Evolutionary conservation across 1,140 invertebrate species (phyloP).

Genomic region (Gonatopus flavifemur): DNA sequence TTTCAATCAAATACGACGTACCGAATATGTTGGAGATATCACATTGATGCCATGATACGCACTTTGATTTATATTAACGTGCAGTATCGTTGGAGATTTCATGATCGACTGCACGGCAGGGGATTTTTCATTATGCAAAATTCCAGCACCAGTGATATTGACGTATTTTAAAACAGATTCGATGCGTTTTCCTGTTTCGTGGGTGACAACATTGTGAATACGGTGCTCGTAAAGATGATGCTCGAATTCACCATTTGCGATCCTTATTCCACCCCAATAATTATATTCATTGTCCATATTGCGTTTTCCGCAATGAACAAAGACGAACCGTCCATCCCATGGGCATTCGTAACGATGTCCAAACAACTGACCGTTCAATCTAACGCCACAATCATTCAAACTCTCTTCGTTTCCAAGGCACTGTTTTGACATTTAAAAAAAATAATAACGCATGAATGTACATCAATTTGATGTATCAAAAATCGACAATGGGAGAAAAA

Average conservation of each 20-base stretch:
- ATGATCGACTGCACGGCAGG: slow-evolving; percentile 88
- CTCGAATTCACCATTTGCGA: slow-evolving; percentile 88
- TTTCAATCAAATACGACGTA: slow-evolving; percentile 56
- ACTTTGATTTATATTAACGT: slow-evolving; percentile 80
- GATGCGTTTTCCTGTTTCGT: slow-evolving; percentile 65
- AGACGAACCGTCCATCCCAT: slow-evolving; percentile 90
- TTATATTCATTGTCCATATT: slow-evolving; percentile 70
- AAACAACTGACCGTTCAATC: slow-evolving; percentile 86
- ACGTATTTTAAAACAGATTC: slow-evolving; percentile 83
- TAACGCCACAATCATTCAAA: slow-evolving; percentile 84
- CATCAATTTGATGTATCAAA: not conserved
- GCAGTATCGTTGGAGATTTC: slow-evolving; percentile 79
- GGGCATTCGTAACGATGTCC: slow-evolving; percentile 81
- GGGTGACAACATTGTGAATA: slow-evolving; percentile 78
- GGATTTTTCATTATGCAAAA: slow-evolving; percentile 93
- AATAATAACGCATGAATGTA: not conserved
- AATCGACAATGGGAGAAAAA: not conserved
- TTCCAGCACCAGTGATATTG: slow-evolving; percentile 91
- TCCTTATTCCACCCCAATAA: slow-evolving; percentile 96
- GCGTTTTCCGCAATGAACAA: slow-evolving; percentile 86
- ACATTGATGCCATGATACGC: slow-evolving; percentile 92
- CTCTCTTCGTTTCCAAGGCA: slow-evolving; percentile 81
- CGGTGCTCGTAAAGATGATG: slow-evolving; percentile 79
- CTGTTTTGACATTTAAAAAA: too few species aligned
- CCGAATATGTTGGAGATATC: slow-evolving; percentile 81